phyloP scores from a whole-genome alignment of 2,888 invertebrate species.

The Cantharis nigra region DNA sequence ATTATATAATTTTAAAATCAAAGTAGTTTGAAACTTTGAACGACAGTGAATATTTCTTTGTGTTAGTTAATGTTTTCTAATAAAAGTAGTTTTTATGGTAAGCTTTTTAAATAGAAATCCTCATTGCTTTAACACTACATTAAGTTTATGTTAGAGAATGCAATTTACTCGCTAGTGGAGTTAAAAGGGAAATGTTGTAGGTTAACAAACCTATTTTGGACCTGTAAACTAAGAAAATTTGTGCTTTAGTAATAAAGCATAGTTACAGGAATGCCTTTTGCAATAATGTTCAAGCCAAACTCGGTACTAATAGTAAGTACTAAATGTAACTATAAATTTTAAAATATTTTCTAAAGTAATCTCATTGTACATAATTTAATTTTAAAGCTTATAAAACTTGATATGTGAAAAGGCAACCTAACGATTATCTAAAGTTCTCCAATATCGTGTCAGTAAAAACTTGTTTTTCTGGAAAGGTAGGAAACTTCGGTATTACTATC shows the following conservation, averaged over 20 bases:
- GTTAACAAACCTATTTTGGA: neutral
- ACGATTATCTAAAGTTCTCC: neutral
- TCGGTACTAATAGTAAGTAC: neutral
- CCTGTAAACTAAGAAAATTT: neutral
- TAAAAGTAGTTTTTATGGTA: neutral
- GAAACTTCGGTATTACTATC: neutral
- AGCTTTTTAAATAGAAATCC: neutral
- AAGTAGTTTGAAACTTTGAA: neutral
- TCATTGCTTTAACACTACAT: neutral
- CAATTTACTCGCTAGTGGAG: neutral
- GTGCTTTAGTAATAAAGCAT: neutral
- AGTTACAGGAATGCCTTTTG: neutral
- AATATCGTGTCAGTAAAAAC: neutral
- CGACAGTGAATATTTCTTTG: neutral
- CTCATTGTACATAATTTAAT: neutral
- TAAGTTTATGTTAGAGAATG: neutral
- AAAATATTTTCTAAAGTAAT: neutral
- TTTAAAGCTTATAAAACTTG: neutral
- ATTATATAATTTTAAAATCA: neutral
- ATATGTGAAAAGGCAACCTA: neutral
- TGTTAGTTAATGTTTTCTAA: neutral
- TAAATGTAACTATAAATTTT: neutral
- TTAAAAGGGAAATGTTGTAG: neutral
- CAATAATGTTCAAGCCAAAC: neutral
- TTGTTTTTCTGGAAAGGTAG: neutral